phyloP scores from a whole-genome alignment of 2,888 invertebrate genomes.

The Platerodrilus igneus region DNA sequence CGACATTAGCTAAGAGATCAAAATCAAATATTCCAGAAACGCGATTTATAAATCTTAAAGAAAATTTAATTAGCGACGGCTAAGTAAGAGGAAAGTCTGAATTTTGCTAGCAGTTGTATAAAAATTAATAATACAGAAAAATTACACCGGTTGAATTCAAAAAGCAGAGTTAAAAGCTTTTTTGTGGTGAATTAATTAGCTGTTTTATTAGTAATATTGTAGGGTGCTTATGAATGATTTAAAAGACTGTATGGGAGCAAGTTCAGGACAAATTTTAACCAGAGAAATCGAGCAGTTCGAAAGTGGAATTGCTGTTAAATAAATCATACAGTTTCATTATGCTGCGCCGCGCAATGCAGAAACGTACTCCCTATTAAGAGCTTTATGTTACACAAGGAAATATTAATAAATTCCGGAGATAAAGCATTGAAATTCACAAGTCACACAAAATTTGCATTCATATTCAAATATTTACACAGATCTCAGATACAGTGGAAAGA shows the following conservation, averaged over 20 bases:
- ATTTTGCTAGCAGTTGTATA: too few relatives aligned
- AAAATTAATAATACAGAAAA: constrained; percentile 18
- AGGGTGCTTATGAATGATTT: constrained; percentile 33
- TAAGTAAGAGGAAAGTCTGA: too few relatives aligned
- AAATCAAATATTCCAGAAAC: too few relatives aligned
- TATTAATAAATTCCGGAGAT: constrained; percentile 22
- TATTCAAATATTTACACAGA: constrained; percentile 25
- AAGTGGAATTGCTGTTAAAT: constrained; percentile 36
- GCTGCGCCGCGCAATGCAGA: constrained; percentile 31
- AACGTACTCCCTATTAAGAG: constrained; percentile 20
- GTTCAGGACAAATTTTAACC: constrained; percentile 25
- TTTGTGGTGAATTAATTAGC: constrained; percentile 29
- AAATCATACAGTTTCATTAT: constrained; percentile 35
- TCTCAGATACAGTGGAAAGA: constrained; percentile 19
- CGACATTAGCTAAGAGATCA: too few relatives aligned
- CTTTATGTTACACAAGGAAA: constrained; percentile 21
- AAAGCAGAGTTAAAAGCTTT: constrained; percentile 22
- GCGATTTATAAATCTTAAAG: too few relatives aligned
- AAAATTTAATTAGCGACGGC: constrained; percentile 3
- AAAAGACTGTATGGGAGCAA: constrained; percentile 20
- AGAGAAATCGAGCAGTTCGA: constrained; percentile 34
- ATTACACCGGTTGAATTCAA: constrained; percentile 13
- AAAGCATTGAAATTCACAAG: constrained; percentile 24
- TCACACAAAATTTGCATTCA: constrained; percentile 24
- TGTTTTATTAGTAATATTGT: constrained; percentile 33